Percentiles rank a stretch among this genome's conserved stretches.
These are phyloP conservation scores for Protodeltote pygarga DNA, from an alignment of 2,888 invertebrate species.

Conservation along the genomic window DNA sequence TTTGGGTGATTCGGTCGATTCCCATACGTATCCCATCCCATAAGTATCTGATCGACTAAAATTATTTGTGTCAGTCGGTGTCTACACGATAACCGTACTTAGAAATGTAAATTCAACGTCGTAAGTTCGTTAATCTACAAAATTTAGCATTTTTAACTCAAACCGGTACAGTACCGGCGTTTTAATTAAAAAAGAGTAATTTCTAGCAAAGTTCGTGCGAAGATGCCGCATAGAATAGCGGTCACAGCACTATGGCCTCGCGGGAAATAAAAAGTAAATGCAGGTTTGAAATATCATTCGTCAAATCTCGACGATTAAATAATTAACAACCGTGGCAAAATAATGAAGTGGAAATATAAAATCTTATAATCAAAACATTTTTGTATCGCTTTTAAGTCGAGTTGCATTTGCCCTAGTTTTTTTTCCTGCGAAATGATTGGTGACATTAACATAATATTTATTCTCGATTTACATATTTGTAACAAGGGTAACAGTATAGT, in stretches of 20 bases:
- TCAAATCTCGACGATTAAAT: constrained; percentile 26
- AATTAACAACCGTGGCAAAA: constrained; percentile 41
- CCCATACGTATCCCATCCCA: no score
- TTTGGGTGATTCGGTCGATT: constrained; percentile 32
- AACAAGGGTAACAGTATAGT: constrained; percentile 50
- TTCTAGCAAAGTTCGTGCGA: constrained; percentile 57
- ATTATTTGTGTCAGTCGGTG: constrained; percentile 28
- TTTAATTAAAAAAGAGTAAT: constrained; percentile 63
- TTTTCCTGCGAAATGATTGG: constrained; percentile 37
- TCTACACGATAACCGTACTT: constrained; percentile 8
- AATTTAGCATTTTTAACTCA: constrained; percentile 40
- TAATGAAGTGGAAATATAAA: constrained; percentile 32
- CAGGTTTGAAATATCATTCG: constrained; percentile 40
- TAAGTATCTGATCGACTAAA: constrained; percentile 27
- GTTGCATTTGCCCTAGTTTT: constrained; percentile 44
- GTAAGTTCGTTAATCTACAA: constrained; percentile 45
- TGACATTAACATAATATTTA: constrained; percentile 32
- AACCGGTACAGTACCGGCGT: constrained; percentile 52
- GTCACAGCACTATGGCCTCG: constrained; percentile 56
- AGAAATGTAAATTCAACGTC: constrained; percentile 15
- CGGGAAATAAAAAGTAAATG: constrained; percentile 50
- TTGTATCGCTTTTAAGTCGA: constrained; percentile 23
- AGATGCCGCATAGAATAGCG: constrained; percentile 53
- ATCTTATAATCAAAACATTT: constrained; percentile 26
- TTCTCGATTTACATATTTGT: constrained; percentile 41